Conservation (phyloP, 2,888 invertebrate species). For the Lithophane leautieri region DNA sequence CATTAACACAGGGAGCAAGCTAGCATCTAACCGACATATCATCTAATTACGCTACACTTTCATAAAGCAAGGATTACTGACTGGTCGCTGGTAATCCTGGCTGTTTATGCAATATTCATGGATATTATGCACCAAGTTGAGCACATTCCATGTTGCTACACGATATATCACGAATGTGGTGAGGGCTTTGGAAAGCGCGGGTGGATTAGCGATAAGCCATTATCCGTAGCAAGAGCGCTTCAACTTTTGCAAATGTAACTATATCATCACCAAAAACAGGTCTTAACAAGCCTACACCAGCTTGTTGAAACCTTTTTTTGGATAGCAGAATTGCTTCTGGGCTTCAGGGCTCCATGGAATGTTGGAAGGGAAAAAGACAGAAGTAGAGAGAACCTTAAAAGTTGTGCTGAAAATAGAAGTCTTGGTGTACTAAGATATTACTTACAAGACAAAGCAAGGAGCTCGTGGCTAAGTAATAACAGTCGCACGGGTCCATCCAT, state of each 20-base stretch:
- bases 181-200: slow-evolving; percentile 44
- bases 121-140: slow-evolving; percentile 28
- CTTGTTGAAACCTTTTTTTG: not conserved
- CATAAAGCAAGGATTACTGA: slow-evolving; percentile 10
- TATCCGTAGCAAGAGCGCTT: not conserved
- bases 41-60: slow-evolving; percentile 1
- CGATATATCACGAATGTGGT: slow-evolving; percentile 45
- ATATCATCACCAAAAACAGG: too few species aligned
- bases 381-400: too few species aligned
- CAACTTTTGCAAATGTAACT: not conserved
- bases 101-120: slow-evolving; percentile 38
- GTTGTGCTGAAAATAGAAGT: too few species aligned
- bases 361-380: too few species aligned
- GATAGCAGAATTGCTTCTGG: not conserved
- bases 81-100: not conserved
- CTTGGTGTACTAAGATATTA: too few species aligned
- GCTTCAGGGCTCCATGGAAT: too few species aligned
- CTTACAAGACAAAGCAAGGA: too few species aligned
- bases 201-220: not conserved
- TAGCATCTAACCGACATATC: not conserved
- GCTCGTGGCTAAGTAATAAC: too few species aligned
- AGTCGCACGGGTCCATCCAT: too few species aligned
- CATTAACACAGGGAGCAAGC: not conserved
- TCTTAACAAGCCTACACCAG: too few species aligned
- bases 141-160: slow-evolving; percentile 44